Base-by-base conservation (phyloP, 1,140 invertebrate species). In the Augochlora pura region DNA sequence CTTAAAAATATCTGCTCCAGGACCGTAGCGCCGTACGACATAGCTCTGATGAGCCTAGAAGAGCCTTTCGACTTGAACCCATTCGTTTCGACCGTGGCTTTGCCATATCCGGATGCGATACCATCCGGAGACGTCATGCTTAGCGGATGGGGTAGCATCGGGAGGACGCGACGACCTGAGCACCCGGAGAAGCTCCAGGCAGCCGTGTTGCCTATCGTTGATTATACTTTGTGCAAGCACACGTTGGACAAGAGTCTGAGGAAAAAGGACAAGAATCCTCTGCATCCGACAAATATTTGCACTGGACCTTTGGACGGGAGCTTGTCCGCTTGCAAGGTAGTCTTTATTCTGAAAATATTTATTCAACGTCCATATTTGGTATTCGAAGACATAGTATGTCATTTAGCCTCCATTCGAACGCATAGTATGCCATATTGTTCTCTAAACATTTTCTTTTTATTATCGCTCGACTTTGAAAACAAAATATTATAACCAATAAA, bases 1-100 rank as follows among this genome's bases (percentile, higher is more conserved):
- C 6, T 46, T 10, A 46, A 10, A 10, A n/a, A 16, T 21, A 21
- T 14, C 7, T 46, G 12, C 66, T 66, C 23, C 64, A 91, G 91
- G 25, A 80, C 72, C 0, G 90, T 93, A 0, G 92, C 91, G 2
- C 92, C 93, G 0, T 94, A 94, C 69, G 94, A 95, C 66, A 94
- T 95, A 25, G 94, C 94, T 2, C 54, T 94, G 38, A 88, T 95
- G 72, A 92, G 93, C 77, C 83, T 94, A 0, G 89, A 93, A 39
- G 83, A 88, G 39, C 92, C 94, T 0, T 92, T 95, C 57, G 82
- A 85, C 0, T 91, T 93, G 75, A 91, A 92, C 38, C 84, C 88
- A 14, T 91, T 90, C 54, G 92, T 95, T 4, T 86, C 89, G 0
- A 84, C 93, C 0, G 88, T 93, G 0, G 85, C 72, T 0, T 73